Percentiles rank a stretch among this genome's conserved stretches.
phyloP scores from a whole-genome alignment of 2,888 invertebrate genomes.

The Dione vanillae region DNA sequence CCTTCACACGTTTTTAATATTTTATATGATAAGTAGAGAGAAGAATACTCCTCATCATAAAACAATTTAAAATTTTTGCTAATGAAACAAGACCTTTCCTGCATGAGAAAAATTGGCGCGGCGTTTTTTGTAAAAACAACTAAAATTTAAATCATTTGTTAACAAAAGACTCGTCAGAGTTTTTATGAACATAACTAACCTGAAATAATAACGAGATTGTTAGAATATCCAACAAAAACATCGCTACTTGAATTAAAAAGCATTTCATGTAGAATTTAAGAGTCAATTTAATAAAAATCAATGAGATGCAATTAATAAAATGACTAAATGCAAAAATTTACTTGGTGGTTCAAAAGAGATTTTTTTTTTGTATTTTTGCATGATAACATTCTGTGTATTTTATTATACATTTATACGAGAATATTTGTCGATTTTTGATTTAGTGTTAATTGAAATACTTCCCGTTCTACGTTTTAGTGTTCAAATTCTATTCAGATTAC shows the following conservation, averaged over 20 bases:
- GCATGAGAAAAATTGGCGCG: too few species aligned
- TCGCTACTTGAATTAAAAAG: neutral
- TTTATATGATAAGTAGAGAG: too few species aligned
- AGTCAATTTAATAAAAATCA: too few species aligned
- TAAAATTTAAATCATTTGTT: too few species aligned
- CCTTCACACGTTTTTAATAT: too few species aligned
- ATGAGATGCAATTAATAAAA: too few species aligned
- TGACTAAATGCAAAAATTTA: neutral
- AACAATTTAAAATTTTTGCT: too few species aligned
- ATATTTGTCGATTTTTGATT: neutral
- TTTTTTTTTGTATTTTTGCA: neutral
- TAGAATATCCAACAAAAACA: slow-evolving; percentile 14
- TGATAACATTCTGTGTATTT: neutral
- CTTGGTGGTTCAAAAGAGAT: neutral
- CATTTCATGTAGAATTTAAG: neutral
- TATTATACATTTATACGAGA: neutral
- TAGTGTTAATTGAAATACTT: slow-evolving; percentile 7
- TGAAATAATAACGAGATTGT: slow-evolving; percentile 25
- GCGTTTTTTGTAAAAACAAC: too few species aligned
- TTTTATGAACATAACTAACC: slow-evolving; percentile 3
- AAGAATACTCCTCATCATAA: too few species aligned
- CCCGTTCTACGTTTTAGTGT: neutral
- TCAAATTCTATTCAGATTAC: neutral
- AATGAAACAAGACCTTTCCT: too few species aligned
- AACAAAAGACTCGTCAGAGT: neutral